Evolutionary conservation across 1,140 invertebrate genomes (phyloP), one percentile per base, ranked within the genome.

Genomic region (Brachionus sp.): DNA sequence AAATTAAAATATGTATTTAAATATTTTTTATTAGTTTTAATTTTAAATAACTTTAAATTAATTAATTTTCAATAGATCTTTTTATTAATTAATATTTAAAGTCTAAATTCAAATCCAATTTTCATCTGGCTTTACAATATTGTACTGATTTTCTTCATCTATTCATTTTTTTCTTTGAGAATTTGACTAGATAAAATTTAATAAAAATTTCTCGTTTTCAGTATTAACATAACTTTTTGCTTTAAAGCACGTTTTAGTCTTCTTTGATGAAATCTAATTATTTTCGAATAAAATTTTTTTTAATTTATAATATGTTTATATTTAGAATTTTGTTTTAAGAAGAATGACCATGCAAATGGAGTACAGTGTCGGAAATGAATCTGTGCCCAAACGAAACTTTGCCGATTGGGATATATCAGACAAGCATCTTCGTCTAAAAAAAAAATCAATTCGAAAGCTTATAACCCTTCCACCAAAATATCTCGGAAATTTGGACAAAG

Each of bases 381-480:
- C 64, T 13, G 23, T 25, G 10, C 9, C 33, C 0, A 66, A 33
- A 66, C 35, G 66, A 39, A 39, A 39, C 7, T 7, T 70, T 16
- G n/a, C 66, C 25, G 70, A 75, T 46, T 75, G 37, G 37, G 70
- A 75, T 46, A 13, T 75, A 13, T 46, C 2, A 10, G 77, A 80
- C 9, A 80, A 80, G 42, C 57, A 80, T 12, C 16, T 80, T 12
- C 46, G 77, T 9, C 39, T 80, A 13, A 80, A 80, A 66, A 80
- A 80, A 44, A 57, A 66, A 9, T 62, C 77, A 37, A 80, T 80
- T 13, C 77, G 77, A 5, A 80, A 80, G 42, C 42, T 80, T 13
- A 66, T 80, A 16, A 62, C 77, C 16, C 33, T 80, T 1, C 50
- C 77, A 25, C 77, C 77, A 37, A 80, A 80, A 42, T 80, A 80